These are phyloP conservation scores for Prunella himalayana DNA, from an alignment of 2,113 vertebrate genomes.

Conservation along the genomic window DNA sequence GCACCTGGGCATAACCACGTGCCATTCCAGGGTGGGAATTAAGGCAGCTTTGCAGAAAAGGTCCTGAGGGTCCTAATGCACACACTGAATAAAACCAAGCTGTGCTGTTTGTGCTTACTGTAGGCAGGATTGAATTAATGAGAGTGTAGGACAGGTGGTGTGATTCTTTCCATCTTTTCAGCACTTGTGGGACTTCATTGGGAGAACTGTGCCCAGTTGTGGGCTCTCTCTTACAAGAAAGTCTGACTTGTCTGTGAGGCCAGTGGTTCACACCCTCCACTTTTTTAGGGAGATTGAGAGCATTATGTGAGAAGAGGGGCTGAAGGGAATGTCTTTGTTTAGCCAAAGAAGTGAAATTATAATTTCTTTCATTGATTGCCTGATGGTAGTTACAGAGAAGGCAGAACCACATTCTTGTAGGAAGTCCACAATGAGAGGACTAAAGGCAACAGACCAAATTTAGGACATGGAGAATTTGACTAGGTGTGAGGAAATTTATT, in stretches of 20 bases:
- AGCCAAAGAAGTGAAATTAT: not conserved
- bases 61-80: not conserved
- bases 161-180: not conserved
- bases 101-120: not conserved
- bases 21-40: not conserved
- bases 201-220: not conserved
- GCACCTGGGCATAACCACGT: not conserved
- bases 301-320: not conserved
- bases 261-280: not conserved
- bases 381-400: not conserved
- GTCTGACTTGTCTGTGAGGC: not conserved
- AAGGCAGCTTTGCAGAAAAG: not conserved
- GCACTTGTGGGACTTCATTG: not conserved
- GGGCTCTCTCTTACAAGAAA: not conserved
- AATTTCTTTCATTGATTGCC: not conserved
- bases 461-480: not conserved
- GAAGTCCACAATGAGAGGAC: not conserved
- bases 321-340: not conserved
- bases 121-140: not conserved
- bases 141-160: rapidly evolving
- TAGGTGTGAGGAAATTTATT: not conserved
- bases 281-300: not conserved
- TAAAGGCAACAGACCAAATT: not conserved
- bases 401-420: not conserved
- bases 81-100: not conserved